phyloP scores from a whole-genome alignment of 2,888 invertebrate species.

The Tenthredo scrophulariae region DNA sequence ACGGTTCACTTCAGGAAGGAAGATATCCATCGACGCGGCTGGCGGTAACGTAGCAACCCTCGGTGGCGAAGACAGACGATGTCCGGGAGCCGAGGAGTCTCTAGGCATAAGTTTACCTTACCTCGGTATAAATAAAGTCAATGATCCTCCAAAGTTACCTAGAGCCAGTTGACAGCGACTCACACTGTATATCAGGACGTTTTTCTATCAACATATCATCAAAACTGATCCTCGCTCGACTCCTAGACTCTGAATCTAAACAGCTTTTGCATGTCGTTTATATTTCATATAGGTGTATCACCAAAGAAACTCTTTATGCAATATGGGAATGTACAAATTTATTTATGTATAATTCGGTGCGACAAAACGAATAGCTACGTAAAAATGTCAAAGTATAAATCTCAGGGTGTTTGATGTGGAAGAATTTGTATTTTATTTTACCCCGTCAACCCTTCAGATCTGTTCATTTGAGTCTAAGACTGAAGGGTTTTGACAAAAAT shows the following conservation, averaged over 20 bases:
- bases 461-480: background rate
- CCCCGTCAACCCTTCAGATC: background rate
- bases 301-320: background rate
- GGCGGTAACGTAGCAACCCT: conserved; percentile 52
- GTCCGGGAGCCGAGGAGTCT: conserved; percentile 70
- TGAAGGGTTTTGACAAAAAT: background rate
- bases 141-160: conserved; percentile 54
- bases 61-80: conserved; percentile 73
- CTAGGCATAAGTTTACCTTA: conserved; percentile 73
- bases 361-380: background rate
- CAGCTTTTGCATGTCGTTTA: background rate
- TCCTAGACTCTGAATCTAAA: background rate
- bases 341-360: conserved; percentile 10
- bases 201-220: conserved; percentile 14
- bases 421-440: background rate
- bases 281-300: background rate
- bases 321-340: background rate
- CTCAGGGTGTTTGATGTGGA: background rate
- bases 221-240: background rate
- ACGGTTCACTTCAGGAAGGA: conserved; percentile 62
- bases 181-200: conserved; percentile 43
- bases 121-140: conserved; percentile 70
- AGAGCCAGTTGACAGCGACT: conserved; percentile 60
- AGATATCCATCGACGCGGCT: conserved; percentile 66
- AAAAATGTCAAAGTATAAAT: background rate